A percentile compares a stretch with the other conserved stretches of the same genome.
phyloP scores from a whole-genome alignment of 2,888 invertebrate species.

The Eupithecia centaureata region DNA sequence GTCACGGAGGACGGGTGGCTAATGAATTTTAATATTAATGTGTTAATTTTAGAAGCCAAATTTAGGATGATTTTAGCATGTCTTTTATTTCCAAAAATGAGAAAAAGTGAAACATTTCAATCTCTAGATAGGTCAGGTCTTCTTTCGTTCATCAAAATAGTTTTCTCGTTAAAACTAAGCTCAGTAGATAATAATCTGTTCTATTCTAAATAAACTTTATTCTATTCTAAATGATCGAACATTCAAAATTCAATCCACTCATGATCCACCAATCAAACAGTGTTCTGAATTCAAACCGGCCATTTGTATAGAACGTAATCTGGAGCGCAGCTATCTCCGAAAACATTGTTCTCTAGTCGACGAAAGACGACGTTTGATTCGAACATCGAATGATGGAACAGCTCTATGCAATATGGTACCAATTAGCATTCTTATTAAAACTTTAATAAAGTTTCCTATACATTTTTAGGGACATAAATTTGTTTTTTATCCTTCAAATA shows the following conservation, averaged over 20 bases:
- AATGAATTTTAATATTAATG: constrained; percentile 30
- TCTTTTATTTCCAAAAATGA: neutral
- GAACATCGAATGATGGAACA: constrained; percentile 53
- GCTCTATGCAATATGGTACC: constrained; percentile 45
- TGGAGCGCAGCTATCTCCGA: constrained; percentile 54
- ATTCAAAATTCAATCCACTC: constrained; percentile 25
- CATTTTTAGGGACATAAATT: too few species aligned
- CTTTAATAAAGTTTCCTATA: too few species aligned
- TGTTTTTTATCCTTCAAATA: too few species aligned
- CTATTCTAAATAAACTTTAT: constrained; percentile 5
- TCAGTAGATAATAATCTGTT: neutral
- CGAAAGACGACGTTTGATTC: constrained; percentile 62
- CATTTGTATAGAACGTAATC: constrained; percentile 34
- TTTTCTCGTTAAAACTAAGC: neutral
- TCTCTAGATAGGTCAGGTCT: neutral
- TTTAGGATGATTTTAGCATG: neutral
- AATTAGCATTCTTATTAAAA: constrained; percentile 26
- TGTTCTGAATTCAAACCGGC: constrained; percentile 37
- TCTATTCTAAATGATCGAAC: constrained; percentile 10
- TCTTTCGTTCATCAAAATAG: neutral
- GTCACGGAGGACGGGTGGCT: constrained; percentile 40
- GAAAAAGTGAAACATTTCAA: neutral
- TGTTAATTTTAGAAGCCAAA: constrained; percentile 30
- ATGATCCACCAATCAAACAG: constrained; percentile 24
- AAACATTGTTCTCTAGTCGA: constrained; percentile 56